Evolutionary conservation across 2,797 vertebrate species (phyloP), one percentile per base, ranked within the genome.

Genomic region (Phylloscopus collybita): DNA sequence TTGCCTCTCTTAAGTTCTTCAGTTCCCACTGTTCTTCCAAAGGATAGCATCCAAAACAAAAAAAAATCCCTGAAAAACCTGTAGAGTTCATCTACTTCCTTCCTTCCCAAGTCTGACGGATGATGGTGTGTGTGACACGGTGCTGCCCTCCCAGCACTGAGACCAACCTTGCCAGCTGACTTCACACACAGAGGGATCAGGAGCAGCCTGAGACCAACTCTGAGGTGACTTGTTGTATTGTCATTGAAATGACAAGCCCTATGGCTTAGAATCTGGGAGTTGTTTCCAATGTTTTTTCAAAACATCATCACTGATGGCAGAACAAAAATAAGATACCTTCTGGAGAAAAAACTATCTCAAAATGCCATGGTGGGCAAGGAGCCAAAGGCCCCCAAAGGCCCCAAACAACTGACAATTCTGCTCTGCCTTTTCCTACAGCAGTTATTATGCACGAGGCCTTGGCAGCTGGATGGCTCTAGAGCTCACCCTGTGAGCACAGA

Each of bases 211-310:
- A 90, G 85, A 88, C 73, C 60, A 84, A 51, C 76, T 88, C 69
- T 11, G 90, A 88, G 76, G 80, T 84, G 88, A 90, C 85, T 59
- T 59, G 5, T 49, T 51, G 29, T 75, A 59, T 18, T 65, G 70
- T 81, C 64, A 88, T 57, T 69, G 83, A 80, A 86, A 66, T 80
- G 73, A 95, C 94, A 94, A 91, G 88, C 91, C 95, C 88, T 65
- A 11, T 73, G 67, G 96, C 90, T 94, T 62, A 45, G 40, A 59
- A 66, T 60, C 34, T 27, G 59, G 54, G 72, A 88, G 42, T 10
- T 61, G n/a, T 20, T 69, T 69, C 56, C 50, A 47, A 56, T 34
- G 84, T 51, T 88, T 38, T n/a, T 88, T 92, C 83, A 29, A 67
- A 92, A 71, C 79, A 92, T 87, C 91, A 79, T 53, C 80, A 79